These are phyloP conservation scores for Magallana gigas DNA, from an alignment of 1,140 invertebrate genomes.

Conservation along the genomic window DNA sequence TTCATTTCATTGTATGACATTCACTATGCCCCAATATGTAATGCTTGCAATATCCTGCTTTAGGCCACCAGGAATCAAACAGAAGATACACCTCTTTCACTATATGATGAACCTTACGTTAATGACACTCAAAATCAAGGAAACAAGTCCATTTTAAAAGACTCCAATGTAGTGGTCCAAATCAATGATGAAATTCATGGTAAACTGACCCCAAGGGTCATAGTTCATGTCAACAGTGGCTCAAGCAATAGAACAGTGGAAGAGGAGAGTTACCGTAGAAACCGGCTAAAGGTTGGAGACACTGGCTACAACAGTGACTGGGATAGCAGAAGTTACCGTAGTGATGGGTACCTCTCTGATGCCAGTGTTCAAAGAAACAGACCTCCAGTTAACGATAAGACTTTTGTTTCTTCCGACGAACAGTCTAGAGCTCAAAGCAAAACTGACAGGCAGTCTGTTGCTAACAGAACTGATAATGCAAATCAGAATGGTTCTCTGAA, in stretches of 20 bases:
- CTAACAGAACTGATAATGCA: not conserved
- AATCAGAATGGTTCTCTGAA: not conserved
- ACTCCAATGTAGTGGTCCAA: slow-evolving; percentile 31
- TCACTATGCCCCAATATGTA: not conserved
- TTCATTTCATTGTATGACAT: not conserved
- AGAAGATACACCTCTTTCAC: slow-evolving; percentile 20
- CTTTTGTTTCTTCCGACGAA: not conserved
- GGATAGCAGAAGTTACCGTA: not conserved
- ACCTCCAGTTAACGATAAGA: not conserved
- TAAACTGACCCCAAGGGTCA: slow-evolving; percentile 35
- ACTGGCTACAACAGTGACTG: slow-evolving; percentile 32
- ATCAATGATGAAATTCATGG: slow-evolving; percentile 43
- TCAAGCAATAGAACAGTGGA: slow-evolving; percentile 21
- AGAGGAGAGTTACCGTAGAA: slow-evolving; percentile 4
- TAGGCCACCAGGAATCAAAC: slow-evolving; percentile 6
- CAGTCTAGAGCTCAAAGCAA: not conserved
- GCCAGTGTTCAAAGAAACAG: not conserved
- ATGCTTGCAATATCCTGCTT: slow-evolving; percentile 31
- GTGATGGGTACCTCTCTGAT: slow-evolving; percentile 19
- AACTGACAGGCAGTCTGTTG: not conserved
- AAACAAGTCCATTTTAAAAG: slow-evolving; percentile 8
- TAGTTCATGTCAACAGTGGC: slow-evolving; percentile 15
- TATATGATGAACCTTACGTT: slow-evolving; percentile 1
- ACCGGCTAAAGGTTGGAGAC: not conserved
- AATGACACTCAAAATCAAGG: not conserved